These are phyloP conservation scores for Prinia subflava DNA, from an alignment of 2,113 vertebrate genomes.

Conservation along the genomic window DNA sequence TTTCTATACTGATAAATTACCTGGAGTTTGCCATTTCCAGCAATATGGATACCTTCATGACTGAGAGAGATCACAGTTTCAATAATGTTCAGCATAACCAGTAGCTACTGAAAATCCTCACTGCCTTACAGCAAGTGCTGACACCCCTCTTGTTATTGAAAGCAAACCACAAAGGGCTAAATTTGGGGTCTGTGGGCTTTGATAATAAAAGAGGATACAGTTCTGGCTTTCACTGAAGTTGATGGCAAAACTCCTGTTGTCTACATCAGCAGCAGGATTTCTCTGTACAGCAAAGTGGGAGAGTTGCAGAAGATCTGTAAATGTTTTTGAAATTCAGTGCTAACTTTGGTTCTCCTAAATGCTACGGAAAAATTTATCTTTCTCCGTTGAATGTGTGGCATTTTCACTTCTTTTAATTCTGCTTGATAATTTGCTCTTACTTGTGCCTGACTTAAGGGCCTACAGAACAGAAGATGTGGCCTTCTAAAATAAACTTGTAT, in stretches of 20 bases:
- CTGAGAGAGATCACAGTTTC: background rate
- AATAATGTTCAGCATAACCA: background rate
- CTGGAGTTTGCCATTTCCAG: conserved; percentile 5
- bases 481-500: background rate
- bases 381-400: background rate
- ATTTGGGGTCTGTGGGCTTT: background rate
- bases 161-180: background rate
- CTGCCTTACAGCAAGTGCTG: background rate
- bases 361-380: background rate
- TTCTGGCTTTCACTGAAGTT: background rate
- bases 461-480: background rate
- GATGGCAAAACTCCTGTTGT: background rate
- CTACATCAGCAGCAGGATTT: background rate
- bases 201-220: background rate
- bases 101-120: background rate
- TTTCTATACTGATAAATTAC: background rate
- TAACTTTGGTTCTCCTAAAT: background rate
- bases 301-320: background rate
- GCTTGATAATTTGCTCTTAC: background rate
- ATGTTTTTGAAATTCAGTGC: background rate
- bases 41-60: background rate
- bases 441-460: background rate
- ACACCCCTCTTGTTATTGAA: background rate
- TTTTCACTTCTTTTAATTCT: background rate
- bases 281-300: background rate